A percentile compares a stretch with the other conserved stretches of the same genome.
Conservation (phyloP, 2,888 invertebrate species). For the Margaritifera margaritifera region DNA sequence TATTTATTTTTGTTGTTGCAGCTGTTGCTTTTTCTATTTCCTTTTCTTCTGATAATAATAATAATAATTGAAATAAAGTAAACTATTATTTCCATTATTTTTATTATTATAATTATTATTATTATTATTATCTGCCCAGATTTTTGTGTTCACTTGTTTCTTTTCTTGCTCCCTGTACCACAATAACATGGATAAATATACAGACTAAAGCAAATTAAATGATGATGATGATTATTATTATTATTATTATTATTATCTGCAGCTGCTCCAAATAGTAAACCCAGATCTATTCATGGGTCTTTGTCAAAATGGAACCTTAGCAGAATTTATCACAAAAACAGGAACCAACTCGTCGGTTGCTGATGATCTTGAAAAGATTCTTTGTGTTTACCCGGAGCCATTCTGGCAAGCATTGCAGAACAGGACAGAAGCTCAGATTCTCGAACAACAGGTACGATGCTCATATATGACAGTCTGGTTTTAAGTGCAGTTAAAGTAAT, state of each 20-base stretch:
- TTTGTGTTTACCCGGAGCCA: slow-evolving; percentile 32
- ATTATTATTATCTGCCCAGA: no score
- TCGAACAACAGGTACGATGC: slow-evolving; percentile 30
- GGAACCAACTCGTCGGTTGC: slow-evolving; percentile 12
- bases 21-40: no score
- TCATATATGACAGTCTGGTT: background rate
- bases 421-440: slow-evolving; percentile 15
- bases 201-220: no score
- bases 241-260: background rate
- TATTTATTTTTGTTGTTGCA: no score
- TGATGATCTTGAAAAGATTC: slow-evolving; percentile 25
- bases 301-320: slow-evolving; percentile 28
- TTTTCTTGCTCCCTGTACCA: no score
- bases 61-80: no score
- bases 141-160: no score
- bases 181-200: no score
- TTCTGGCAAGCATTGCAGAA: slow-evolving; percentile 23
- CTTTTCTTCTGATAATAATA: no score
- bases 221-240: no score
- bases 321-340: slow-evolving; percentile 26
- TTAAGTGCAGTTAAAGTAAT: background rate
- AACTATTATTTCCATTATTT: no score
- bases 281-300: slow-evolving; percentile 18
- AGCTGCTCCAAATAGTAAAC: slow-evolving; percentile 28
- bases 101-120: no score